Evolutionary conservation across 2,888 invertebrate species (phyloP).

Genomic region (Microdon myrmicae): DNA sequence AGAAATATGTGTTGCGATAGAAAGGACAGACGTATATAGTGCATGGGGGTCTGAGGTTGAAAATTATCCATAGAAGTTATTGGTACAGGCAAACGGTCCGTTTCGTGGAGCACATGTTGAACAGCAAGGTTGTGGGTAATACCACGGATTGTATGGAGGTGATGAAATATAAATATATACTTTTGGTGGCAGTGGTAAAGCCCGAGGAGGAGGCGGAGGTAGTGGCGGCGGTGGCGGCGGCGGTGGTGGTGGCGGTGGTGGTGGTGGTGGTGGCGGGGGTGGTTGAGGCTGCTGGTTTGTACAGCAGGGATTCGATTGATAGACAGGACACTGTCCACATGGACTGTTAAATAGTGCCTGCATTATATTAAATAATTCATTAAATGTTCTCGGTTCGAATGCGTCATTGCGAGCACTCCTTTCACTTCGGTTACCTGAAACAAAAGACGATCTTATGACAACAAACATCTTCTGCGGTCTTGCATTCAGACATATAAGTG

Average conservation of each 20-base stretch:
- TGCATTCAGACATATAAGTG: no score
- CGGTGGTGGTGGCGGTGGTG: conserved; percentile 12
- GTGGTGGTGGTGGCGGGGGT: conserved; percentile 18
- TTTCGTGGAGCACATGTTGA: conserved; percentile 46
- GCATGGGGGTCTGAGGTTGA: no score
- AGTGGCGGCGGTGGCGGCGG: conserved; percentile 8
- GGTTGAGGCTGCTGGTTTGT: conserved; percentile 21
- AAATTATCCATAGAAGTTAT: no score
- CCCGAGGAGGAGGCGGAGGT: conserved; percentile 38
- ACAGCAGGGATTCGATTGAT: conserved; percentile 58
- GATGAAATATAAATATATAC: conserved; percentile 32
- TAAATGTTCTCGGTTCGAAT: conserved; percentile 30
- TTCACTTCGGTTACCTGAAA: conserved; percentile 18
- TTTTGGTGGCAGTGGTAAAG: conserved; percentile 20
- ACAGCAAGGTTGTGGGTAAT: conserved; percentile 35
- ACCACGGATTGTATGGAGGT: conserved; percentile 25
- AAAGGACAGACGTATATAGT: no score
- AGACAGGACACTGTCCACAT: conserved; percentile 36
- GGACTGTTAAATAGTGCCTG: conserved; percentile 14
- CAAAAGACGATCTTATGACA: no score
- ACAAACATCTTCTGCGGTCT: no score
- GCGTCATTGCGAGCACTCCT: conserved; percentile 1
- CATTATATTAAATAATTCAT: conserved; percentile 18
- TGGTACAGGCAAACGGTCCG: conserved; percentile 38
- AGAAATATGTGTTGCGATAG: no score